phyloP scores from a whole-genome alignment of 1,140 invertebrate genomes.

The Bombus superbus region DNA sequence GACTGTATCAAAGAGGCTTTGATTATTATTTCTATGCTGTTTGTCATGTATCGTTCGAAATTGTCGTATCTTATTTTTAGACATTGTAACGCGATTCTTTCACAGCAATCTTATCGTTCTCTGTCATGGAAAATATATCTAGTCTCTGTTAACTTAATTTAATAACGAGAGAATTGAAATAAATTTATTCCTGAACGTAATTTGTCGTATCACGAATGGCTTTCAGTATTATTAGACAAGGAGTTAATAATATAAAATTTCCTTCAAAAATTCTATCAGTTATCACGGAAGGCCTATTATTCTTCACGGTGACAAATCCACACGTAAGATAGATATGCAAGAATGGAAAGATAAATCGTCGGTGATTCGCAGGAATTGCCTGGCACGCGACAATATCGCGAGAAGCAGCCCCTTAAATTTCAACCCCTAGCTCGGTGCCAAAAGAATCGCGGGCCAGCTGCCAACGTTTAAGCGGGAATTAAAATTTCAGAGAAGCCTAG shows the following conservation, averaged over 20 bases:
- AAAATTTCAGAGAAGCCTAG: constrained; percentile 33
- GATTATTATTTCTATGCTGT: background rate
- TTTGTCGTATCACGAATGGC: background rate
- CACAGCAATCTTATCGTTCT: too few species aligned
- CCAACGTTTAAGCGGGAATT: constrained; percentile 59
- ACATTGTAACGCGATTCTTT: background rate
- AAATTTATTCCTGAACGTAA: too few species aligned
- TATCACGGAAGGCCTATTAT: background rate
- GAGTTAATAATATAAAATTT: background rate
- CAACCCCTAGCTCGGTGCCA: constrained; percentile 12
- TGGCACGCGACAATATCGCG: constrained; percentile 34
- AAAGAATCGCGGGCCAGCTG: constrained; percentile 33
- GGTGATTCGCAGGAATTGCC: constrained; percentile 34
- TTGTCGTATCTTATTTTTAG: background rate
- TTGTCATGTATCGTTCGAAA: too few species aligned
- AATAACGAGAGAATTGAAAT: too few species aligned
- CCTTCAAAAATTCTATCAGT: background rate
- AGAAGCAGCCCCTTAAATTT: constrained; percentile 41
- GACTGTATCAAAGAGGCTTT: background rate
- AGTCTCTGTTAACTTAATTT: too few species aligned
- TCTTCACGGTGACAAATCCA: background rate
- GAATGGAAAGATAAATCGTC: constrained; percentile 32
- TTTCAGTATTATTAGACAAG: background rate
- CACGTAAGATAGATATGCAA: background rate
- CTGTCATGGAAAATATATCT: too few species aligned